A percentile compares a stretch with the other conserved stretches of the same genome.
Evolutionary conservation across 2,797 vertebrate genomes (phyloP).

Genomic region (Apodemus agrarius): DNA sequence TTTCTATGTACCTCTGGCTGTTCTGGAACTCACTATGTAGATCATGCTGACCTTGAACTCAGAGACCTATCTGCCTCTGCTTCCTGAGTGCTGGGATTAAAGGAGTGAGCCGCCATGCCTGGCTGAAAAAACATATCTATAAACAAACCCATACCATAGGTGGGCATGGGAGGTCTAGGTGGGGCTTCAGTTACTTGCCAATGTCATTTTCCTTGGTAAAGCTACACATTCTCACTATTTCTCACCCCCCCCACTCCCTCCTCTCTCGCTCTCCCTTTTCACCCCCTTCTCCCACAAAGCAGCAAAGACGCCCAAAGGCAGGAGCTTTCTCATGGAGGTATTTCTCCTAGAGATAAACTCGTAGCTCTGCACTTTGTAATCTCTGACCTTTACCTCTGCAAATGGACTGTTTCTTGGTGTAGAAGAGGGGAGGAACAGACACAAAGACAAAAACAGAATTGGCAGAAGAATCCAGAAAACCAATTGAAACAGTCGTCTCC

Average conservation of each 20-base stretch:
- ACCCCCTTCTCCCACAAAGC: not conserved
- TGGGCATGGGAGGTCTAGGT: not conserved
- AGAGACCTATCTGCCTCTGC: not conserved
- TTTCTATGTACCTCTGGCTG: not conserved
- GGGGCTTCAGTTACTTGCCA: not conserved
- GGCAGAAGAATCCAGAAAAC: conserved; percentile 44
- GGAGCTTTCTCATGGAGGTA: not conserved
- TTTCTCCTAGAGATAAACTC: not conserved
- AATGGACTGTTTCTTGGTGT: not conserved
- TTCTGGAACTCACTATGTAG: not conserved
- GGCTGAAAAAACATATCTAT: not conserved
- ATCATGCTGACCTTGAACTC: not conserved
- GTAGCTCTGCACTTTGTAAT: not conserved
- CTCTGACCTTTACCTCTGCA: not conserved
- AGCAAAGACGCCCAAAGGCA: conserved; percentile 28
- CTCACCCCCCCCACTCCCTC: not conserved
- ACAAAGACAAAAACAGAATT: conserved; percentile 57
- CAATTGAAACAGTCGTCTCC: not conserved
- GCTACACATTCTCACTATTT: not conserved
- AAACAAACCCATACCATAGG: not conserved
- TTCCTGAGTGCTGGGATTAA: not conserved
- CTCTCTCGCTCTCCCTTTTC: not conserved
- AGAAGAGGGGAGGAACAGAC: not conserved
- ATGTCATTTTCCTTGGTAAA: conserved; percentile 51
- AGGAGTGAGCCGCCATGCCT: not conserved